Base-by-base conservation (phyloP, 2,113 vertebrate species). In the Etheostoma cragini region DNA sequence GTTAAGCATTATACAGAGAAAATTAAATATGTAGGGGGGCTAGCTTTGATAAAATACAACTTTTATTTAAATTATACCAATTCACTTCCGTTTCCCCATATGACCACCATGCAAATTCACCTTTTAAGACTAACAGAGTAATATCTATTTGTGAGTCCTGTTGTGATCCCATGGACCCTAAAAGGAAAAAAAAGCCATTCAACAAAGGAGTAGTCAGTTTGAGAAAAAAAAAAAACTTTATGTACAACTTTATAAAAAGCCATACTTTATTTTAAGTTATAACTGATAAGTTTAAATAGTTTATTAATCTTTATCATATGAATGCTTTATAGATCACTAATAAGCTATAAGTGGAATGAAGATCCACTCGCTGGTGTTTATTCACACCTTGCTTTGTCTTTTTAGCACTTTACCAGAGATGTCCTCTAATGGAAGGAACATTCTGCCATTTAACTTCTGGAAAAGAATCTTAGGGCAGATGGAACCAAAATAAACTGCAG, bases 21-120 rank as follows among this genome's bases (percentile, higher is more conserved):
- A 54, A 64, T 11, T 12, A 14, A 30, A 68, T 54, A 8, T 69
- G 30, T 64, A 42, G 15, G 38, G 58, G 30, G 38, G 46, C 42
- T 26, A 54, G 49, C 16, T 21, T 73, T 3, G 33, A 54, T 64
- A 17, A 16, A 69, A 62, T 13, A 42, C 8, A 35, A 16, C 6
- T 57, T 52, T 45, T 0, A 24, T 49, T 52, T 49, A 8, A 77
- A 6, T 78, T 30, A 42, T 16, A 76, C 52, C n/a, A 62, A 76
- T 63, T 53, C 17, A 14, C 35, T 46, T 80, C 15, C 46, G 33
- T 46, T 60, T 58, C n/a, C 16, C 2, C 35, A 30, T 8, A 38
- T 56, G 42, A 61, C 66, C 22, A 17, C 42, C 22, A 10, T 64
- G 30, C 8, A 76, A 57, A 68, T 57, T 52, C 33, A 16, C 21